Conservation (phyloP, 2,888 invertebrate genomes). For the Meandrusa payeni region DNA sequence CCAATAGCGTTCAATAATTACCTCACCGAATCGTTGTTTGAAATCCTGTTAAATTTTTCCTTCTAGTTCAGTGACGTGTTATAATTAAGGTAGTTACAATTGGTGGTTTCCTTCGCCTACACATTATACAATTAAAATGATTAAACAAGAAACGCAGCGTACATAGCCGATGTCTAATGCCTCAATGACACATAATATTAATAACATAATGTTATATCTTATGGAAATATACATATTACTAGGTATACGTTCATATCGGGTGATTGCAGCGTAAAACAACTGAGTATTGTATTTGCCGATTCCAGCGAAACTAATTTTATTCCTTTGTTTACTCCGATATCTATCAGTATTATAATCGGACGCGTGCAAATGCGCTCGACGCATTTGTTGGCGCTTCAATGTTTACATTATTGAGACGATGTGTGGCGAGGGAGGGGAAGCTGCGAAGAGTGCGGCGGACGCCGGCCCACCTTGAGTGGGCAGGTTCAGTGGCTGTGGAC, state of each 20-base stretch:
- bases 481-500: slow-evolving; percentile 61
- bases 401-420: slow-evolving; percentile 59
- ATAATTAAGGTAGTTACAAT: slow-evolving; percentile 4
- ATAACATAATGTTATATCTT: neutral
- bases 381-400: slow-evolving; percentile 46
- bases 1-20: no score
- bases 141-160: slow-evolving; percentile 11
- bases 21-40: no score
- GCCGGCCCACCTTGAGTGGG: slow-evolving; percentile 75
- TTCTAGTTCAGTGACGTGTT: neutral
- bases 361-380: slow-evolving; percentile 33
- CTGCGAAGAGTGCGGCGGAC: slow-evolving; percentile 49
- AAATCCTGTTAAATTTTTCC: no score
- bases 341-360: slow-evolving; percentile 24
- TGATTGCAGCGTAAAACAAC: slow-evolving; percentile 2
- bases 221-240: neutral
- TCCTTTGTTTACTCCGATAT: slow-evolving; percentile 9
- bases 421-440: slow-evolving; percentile 56
- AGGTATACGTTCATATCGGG: neutral
- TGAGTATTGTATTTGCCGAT: slow-evolving; percentile 1
- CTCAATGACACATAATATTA: neutral
- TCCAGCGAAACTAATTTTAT: slow-evolving; percentile 6
- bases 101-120: slow-evolving; percentile 16
- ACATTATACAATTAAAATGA: slow-evolving; percentile 9
- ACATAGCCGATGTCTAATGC: neutral